Evolutionary conservation across 2,797 vertebrate species (phyloP).

Genomic region (Pangasius larnaudii): DNA sequence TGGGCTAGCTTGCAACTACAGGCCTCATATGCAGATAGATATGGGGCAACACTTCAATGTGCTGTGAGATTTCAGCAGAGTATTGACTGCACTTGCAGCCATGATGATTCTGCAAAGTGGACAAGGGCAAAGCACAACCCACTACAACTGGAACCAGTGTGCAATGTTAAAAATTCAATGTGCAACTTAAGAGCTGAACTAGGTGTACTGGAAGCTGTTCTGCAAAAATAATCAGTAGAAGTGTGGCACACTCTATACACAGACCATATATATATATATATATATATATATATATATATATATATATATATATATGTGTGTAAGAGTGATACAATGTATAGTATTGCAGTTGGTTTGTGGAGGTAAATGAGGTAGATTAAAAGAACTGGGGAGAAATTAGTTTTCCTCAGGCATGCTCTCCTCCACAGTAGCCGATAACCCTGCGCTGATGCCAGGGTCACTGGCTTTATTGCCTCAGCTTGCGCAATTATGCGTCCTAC

Average conservation of each 20-base stretch:
- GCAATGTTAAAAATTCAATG: neutral
- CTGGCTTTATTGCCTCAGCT: slow-evolving; percentile 53
- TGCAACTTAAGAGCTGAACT: neutral
- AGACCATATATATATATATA: too few species aligned
- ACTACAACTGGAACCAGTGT: neutral
- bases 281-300: too few species aligned
- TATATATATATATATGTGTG: too few species aligned
- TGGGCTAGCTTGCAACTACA: neutral
- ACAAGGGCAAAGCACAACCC: neutral
- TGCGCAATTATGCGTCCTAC: slow-evolving; percentile 49
- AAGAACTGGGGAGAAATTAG: slow-evolving; percentile 43
- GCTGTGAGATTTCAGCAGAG: neutral
- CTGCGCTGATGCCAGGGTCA: slow-evolving; percentile 33
- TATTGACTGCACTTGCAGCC: neutral
- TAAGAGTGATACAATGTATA: slow-evolving; percentile 15
- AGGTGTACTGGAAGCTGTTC: neutral
- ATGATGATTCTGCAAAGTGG: neutral
- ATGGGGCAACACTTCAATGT: neutral
- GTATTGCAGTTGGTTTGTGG: neutral
- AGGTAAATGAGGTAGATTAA: slow-evolving; percentile 32
- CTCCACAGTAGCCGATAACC: slow-evolving; percentile 38
- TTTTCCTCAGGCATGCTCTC: slow-evolving; percentile 35
- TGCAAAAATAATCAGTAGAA: neutral
- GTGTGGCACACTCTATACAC: neutral
- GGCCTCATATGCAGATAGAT: neutral